Evolutionary conservation across 2,888 invertebrate species (phyloP), one percentile per base, ranked within the genome.

Genomic region (Smittia aterrima): DNA sequence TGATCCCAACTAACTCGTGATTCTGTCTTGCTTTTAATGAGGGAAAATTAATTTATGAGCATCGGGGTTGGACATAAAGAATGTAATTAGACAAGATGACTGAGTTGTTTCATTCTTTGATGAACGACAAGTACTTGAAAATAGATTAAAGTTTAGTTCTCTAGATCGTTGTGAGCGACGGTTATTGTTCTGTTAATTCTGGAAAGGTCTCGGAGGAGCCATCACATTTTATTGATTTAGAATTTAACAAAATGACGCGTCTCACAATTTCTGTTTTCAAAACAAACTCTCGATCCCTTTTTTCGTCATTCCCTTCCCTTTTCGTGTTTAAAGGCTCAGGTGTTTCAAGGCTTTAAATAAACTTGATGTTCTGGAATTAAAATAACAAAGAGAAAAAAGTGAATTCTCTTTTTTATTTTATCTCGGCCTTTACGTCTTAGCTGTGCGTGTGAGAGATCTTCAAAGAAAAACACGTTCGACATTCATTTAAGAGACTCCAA

Each of bases 21-120:
- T 41, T 67, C 67, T 3, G 32, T 20, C 18, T 67, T 67, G 1
- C 4, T 41, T 38, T 67, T 11, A 66, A 58, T 58, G 58, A 58
- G 22, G 9, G 58, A 27, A 66, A 66, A 66, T 27, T 66, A 16
- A 38, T 38, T 66, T 66, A 38, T 6, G 7, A 13, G 38, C 18
- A 13, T 9, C 18, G 6, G 58, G 58, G 67, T 11, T 67, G 67
- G 67, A 41, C 67, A 67, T 67, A 32, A 67, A 67, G 38, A 40
- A 40, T 27, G 18, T 67, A 67, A 67, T 67, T 67, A 67, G 27
- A 27, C 18, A 38, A 22, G 16, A 22, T 41, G n/a, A 41, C 38
- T 1, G 7, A 20, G 67, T 11, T 11, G 67, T 7, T 13, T 32
- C 32, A 32, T 3, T 9, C 9, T 32, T 32, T 9, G 32, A 3